Evolutionary conservation across 1,140 invertebrate species (phyloP).

Genomic region (Palaemon carinicauda): DNA sequence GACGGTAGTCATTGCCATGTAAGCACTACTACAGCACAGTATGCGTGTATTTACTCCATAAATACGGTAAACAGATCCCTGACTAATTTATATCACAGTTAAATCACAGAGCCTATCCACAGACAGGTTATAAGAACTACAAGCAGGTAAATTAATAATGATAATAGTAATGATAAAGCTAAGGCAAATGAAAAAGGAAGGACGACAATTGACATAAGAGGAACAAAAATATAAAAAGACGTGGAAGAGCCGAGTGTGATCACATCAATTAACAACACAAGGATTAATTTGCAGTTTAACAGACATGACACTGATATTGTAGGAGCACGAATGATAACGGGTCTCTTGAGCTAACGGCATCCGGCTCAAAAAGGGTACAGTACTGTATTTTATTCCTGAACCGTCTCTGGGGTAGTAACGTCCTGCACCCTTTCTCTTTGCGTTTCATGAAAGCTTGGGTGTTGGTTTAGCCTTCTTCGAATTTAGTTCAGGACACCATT

Average conservation of each 20-base stretch:
- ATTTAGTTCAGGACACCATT: no score
- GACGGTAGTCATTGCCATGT: neutral
- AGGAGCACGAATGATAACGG: no score
- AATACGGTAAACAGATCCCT: constrained; percentile 11
- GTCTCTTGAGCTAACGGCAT: no score
- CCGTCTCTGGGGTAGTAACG: no score
- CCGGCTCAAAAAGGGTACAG: no score
- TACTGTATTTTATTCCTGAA: no score
- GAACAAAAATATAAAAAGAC: neutral
- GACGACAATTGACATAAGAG: neutral
- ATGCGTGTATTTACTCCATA: neutral
- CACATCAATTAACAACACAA: neutral
- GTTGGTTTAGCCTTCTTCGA: no score
- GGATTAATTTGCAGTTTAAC: no score
- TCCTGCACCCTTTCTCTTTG: no score
- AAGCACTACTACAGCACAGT: no score
- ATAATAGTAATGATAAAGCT: neutral
- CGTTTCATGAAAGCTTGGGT: no score
- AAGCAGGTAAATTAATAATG: neutral
- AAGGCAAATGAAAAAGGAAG: neutral
- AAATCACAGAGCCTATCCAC: constrained; percentile 20
- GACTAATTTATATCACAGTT: constrained; percentile 38
- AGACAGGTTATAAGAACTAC: neutral
- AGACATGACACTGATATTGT: no score
- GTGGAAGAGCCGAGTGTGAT: constrained; percentile 6